Base-by-base conservation (phyloP, 2,797 vertebrate genomes). In the Micrastur ruficollis region DNA sequence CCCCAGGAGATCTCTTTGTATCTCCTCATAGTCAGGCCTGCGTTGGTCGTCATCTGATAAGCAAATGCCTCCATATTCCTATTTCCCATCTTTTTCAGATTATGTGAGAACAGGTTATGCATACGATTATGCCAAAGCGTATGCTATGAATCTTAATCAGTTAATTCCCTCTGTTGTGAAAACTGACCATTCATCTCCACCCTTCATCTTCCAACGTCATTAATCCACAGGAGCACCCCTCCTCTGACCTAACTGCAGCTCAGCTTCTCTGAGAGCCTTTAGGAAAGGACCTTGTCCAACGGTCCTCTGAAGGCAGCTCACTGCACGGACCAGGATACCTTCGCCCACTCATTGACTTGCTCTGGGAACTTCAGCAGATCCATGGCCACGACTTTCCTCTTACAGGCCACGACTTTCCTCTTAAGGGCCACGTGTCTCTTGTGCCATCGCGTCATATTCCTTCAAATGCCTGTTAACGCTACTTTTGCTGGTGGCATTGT, bases 341-440 rank as follows among this genome's bases (percentile, higher is more conserved):
- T 76, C 21, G 8, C 20, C 27, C 13, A 20, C 34, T 53, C 0
- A 0, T 11, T 75, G 58, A 31, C 56, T 80, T 52, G 42, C 44
- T 88, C 49, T 31, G 47, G 32, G 21, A 72, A 59, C 27, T 78
- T 65, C 34, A 75, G 32, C 25, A 38, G 23, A 27, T 23, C 40
- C 13, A 5, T 8, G 17, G 26, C 38, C 22, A 8, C 44, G 11
- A 44, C 23, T 58, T 78, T 31, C 46, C 31, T 81, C 68, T 70
- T 44, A 44, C 18, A 44, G 42, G 17, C 42, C 42, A 44, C 18
- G 38, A 40, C 38, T 40, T 40, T 40, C 38, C 38, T 40, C 38
- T 40, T 49, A 29, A 81, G 72, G 49, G 31, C 27, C n/a, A 25
- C 0, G 0, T 0, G 0, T 38, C 31, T 63, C 44, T 81, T 44